Percentiles rank a stretch among this genome's conserved stretches.
These are phyloP conservation scores for Drosophila baimaii DNA, from an alignment of 1,140 invertebrate genomes.

Conservation along the genomic window DNA sequence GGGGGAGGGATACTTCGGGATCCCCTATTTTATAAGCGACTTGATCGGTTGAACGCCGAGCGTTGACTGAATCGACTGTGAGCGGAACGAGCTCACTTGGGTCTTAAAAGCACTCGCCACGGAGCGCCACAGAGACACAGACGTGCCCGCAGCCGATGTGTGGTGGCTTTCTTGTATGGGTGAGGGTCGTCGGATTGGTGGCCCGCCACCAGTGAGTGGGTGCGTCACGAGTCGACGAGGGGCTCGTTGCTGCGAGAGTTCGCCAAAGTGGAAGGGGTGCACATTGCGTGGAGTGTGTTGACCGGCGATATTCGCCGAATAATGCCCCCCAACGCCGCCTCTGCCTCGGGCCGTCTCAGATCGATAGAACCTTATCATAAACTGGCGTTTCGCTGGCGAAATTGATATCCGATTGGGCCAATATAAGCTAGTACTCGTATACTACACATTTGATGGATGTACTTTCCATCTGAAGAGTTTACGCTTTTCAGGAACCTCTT, in stretches of 20 bases:
- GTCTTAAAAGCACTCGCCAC: slow-evolving; percentile 52
- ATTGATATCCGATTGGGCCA: slow-evolving; percentile 35
- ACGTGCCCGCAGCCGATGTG: background rate
- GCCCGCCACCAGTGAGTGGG: slow-evolving; percentile 25
- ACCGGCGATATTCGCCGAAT: slow-evolving; percentile 20
- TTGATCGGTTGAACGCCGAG: slow-evolving; percentile 71
- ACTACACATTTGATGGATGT: slow-evolving; percentile 10
- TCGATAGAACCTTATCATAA: slow-evolving; percentile 38
- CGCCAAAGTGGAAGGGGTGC: slow-evolving; percentile 25
- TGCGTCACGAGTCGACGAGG: slow-evolving; percentile 52
- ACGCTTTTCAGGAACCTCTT: background rate
- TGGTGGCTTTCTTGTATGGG: slow-evolving; percentile 9
- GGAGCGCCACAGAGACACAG: slow-evolving; percentile 11
- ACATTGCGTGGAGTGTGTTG: slow-evolving; percentile 36
- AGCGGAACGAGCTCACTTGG: slow-evolving; percentile 61
- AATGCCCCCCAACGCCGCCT: slow-evolving; percentile 4
- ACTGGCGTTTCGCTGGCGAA: slow-evolving; percentile 11
- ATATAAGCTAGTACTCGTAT: slow-evolving; percentile 10
- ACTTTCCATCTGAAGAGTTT: slow-evolving; percentile 16
- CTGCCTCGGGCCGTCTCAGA: slow-evolving; percentile 6
- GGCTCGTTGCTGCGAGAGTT: slow-evolving; percentile 36
- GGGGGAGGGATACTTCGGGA: background rate
- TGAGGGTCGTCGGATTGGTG: slow-evolving; percentile 2
- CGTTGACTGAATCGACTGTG: slow-evolving; percentile 68
- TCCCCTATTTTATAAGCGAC: slow-evolving; percentile 47